Evolutionary conservation across 2,113 vertebrate species (phyloP).

Genomic region (Callorhinus ursinus): DNA sequence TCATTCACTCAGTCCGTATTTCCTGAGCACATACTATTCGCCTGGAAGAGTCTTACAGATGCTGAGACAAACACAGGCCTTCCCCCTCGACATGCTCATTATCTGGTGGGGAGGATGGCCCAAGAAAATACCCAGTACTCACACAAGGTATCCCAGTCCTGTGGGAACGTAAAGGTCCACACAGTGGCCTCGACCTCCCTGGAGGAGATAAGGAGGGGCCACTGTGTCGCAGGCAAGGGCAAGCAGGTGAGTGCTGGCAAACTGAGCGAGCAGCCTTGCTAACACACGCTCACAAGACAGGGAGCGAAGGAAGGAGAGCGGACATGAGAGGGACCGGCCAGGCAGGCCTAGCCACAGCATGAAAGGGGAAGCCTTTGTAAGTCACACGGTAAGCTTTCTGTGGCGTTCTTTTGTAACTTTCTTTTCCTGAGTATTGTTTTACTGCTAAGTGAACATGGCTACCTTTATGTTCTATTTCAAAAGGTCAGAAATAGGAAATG

Average conservation of each 20-base stretch:
- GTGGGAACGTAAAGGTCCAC: neutral
- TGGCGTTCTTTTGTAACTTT: neutral
- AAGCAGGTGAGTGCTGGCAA: neutral
- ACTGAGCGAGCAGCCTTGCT: fast-evolving
- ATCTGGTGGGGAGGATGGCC: neutral
- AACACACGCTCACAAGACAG: fast-evolving
- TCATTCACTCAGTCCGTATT: neutral
- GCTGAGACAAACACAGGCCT: neutral
- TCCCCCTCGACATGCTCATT: neutral
- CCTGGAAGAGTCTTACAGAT: neutral
- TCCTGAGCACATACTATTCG: neutral
- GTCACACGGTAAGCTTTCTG: neutral
- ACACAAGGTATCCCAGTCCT: neutral
- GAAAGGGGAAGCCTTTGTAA: neutral
- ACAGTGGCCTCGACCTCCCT: too few species aligned
- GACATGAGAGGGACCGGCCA: neutral
- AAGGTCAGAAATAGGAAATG: neutral
- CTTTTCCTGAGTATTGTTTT: neutral
- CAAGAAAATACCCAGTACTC: neutral
- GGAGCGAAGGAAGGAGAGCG: neutral
- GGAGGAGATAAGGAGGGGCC: neutral
- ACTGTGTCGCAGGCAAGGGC: neutral
- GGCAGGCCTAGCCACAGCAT: neutral
- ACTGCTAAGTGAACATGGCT: neutral
- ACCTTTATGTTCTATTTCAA: neutral